Percentiles rank a stretch among this genome's conserved stretches.
Evolutionary conservation across 2,888 invertebrate species (phyloP).

Genomic region (Biston betularia): DNA sequence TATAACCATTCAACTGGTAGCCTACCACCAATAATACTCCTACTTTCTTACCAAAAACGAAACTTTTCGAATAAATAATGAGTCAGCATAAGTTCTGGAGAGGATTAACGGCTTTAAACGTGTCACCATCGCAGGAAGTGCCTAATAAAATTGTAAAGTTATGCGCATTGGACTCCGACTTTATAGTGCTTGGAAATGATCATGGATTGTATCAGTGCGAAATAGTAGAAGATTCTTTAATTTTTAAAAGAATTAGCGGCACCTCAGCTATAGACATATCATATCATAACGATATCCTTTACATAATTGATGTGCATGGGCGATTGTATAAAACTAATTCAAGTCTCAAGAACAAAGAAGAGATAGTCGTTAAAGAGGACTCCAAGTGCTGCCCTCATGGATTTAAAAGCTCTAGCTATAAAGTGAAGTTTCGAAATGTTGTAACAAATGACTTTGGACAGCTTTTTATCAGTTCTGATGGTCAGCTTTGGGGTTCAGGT

Average conservation of each 20-base stretch:
- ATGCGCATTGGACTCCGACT: conserved; percentile 70
- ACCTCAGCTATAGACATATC: conserved; percentile 88
- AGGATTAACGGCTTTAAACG: conserved; percentile 71
- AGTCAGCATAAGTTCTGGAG: conserved; percentile 82
- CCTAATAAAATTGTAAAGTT: conserved; percentile 81
- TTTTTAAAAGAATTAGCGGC: conserved; percentile 80
- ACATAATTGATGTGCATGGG: conserved; percentile 87
- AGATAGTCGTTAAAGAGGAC: conserved; percentile 88
- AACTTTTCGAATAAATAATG: conserved; percentile 69
- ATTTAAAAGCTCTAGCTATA: conserved; percentile 87
- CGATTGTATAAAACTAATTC: conserved; percentile 86
- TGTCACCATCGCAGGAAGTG: conserved; percentile 69
- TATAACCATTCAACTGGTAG: conserved; percentile 37
- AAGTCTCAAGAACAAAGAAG: conserved; percentile 85
- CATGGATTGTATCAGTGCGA: conserved; percentile 78
- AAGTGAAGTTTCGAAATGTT: conserved; percentile 87
- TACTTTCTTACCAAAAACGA: conserved; percentile 53
- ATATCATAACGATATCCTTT: conserved; percentile 86
- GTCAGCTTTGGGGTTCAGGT: conserved; percentile 90
- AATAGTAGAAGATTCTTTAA: conserved; percentile 69
- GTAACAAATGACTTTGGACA: conserved; percentile 87
- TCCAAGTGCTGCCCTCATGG: conserved; percentile 89
- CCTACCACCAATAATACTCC: conserved; percentile 56
- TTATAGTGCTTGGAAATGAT: conserved; percentile 78
- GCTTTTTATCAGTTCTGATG: conserved; percentile 88